Evolutionary conservation across 2,113 vertebrate species (phyloP).

Genomic region (Arvicanthis niloticus): DNA sequence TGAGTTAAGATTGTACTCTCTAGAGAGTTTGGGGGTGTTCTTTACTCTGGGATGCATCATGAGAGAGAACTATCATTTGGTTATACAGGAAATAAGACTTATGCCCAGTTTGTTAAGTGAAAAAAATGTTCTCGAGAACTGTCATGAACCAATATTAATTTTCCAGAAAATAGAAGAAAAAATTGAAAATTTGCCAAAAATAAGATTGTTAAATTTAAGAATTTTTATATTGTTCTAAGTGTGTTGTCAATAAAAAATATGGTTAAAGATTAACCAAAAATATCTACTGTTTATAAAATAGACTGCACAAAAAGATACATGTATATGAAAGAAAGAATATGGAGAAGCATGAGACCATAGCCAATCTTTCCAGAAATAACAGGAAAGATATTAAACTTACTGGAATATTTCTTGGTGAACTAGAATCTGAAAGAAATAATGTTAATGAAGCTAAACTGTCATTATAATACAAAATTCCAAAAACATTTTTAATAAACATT

Average conservation of each 20-base stretch:
- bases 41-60: background rate
- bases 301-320: background rate
- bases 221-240: background rate
- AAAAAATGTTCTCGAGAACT: background rate
- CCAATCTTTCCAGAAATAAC: background rate
- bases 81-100: background rate
- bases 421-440: conserved; percentile 44
- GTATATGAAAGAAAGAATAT: background rate
- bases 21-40: background rate
- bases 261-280: background rate
- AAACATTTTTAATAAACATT: background rate
- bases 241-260: background rate
- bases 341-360: background rate
- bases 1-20: background rate
- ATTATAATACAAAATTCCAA: background rate
- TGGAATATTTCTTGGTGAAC: conserved; percentile 43
- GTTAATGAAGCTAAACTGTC: background rate
- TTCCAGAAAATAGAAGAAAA: background rate
- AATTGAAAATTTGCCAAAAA: background rate
- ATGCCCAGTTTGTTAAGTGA: background rate
- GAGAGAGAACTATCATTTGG: background rate
- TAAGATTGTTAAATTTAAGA: background rate
- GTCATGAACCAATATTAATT: background rate
- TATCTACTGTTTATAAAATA: conserved; percentile 14
- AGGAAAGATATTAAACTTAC: background rate